Base-by-base conservation (phyloP, 1,140 invertebrate genomes). In the Heterodera schachtii region DNA sequence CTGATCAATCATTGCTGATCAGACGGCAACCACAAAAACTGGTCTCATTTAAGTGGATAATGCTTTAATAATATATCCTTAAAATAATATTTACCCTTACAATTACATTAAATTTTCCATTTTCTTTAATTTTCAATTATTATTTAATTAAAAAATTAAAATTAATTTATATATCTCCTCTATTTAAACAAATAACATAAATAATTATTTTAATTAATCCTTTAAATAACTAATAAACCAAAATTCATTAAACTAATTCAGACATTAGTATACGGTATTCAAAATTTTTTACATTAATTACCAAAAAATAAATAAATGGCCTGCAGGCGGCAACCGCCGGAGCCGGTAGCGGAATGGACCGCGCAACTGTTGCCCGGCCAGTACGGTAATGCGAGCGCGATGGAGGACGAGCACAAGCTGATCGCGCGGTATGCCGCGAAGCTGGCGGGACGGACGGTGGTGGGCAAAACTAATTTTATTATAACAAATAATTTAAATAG, bases 371-470 rank as follows among this genome's bases (percentile, higher is more conserved):
- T 89, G 90, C 88, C 90, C 86, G 84, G 90, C 21, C 86, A 88
- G 75, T 88, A 88, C 64, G 86, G 87, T 5, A 86, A 88, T 70
- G 89, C 81, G 44, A 84, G 74, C 49, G 84, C 86, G 21, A 86
- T 93, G 85, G 96, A 98, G 91, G 97, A 98, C 91, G 96, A 98
- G 91, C 96, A 98, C 91, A 93, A 95, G 83, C 92, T 98, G 78
- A 98, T 98, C 90, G 96, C 96, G 64, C 92, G 96, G 85, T 98
- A 98, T 91, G 95, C 96, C 31, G 95, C 96, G 11, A 92, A 95
- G 87, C 92, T 98, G 74, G 96, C 96, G 19, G 91, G 91, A 41
- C 94, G 97, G 91, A 94, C 88, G 49, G 82, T 82, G 73, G 90
- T 90, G 75, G 94, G 81, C 0, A 5, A 31, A 21, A 83, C 70